Conservation (phyloP, 2,888 invertebrate species). For the Melanchra persicariae region DNA sequence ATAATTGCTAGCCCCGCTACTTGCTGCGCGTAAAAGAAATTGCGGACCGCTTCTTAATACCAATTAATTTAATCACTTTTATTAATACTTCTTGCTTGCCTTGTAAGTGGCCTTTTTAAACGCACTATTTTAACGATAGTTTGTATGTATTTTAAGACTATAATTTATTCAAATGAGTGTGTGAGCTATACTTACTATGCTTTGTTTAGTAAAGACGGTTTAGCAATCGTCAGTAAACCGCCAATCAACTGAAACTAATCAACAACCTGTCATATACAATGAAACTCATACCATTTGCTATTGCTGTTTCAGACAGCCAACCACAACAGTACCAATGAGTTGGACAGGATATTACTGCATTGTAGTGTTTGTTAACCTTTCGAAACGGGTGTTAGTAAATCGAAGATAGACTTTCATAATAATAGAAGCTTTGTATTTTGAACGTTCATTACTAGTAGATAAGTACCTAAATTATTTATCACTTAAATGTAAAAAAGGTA, state of each 20-base stretch:
- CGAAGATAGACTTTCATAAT: neutral
- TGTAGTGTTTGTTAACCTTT: neutral
- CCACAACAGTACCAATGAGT: neutral
- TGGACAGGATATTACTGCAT: neutral
- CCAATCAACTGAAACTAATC: neutral
- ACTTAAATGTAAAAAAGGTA: neutral
- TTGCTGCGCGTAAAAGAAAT: conserved; percentile 67
- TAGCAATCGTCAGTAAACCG: neutral
- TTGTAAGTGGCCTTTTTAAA: conserved; percentile 52
- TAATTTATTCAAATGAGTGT: conserved; percentile 7
- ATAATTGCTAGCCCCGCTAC: conserved; percentile 68
- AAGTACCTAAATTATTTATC: neutral
- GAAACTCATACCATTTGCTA: neutral
- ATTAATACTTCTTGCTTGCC: conserved; percentile 54
- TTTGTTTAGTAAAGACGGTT: neutral
- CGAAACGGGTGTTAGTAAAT: neutral
- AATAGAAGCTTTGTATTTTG: neutral
- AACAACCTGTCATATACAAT: conserved; percentile 1
- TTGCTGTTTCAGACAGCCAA: neutral
- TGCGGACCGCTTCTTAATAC: conserved; percentile 59
- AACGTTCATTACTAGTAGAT: neutral
- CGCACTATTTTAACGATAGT: conserved; percentile 17
- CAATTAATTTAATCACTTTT: conserved; percentile 70
- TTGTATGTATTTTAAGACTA: conserved; percentile 4
- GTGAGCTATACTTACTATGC: neutral